Base-by-base conservation (phyloP, 2,113 vertebrate species). In the Aphyosemion australe region DNA sequence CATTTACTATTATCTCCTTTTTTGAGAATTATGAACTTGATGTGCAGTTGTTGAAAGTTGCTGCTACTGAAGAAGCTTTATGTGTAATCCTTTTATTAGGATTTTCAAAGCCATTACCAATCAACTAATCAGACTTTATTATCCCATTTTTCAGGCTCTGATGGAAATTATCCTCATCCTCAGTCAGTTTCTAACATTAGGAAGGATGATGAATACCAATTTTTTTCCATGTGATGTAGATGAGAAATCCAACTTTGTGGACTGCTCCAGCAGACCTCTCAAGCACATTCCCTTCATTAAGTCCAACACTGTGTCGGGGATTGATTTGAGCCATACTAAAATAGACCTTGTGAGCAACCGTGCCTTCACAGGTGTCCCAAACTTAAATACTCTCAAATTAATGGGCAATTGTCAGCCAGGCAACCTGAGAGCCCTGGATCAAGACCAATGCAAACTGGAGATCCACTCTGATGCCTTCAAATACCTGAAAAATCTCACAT, bases 201-300 rank as follows among this genome's bases (percentile, higher is more conserved):
- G 83, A 48, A 57, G 56, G 39, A 65, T 77, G 16, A 84, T 69
- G 43, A 86, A 90, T 77, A 79, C 78, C 13, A 54, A 18, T 1
- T 94, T 90, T 61, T 90, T 91, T 7, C 93, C 94, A 57, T 94
- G 93, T 84, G 89, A 94, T 34, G 75, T 80, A 42, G 62, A 79
- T 41, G 37, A 19, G 5, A 76, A 88, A 34, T 55, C 26, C 42
- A 87, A 80, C 26, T 1, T 5, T 15, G 86, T 94, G 3, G 80
- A 92, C 78, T 94, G 94, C 74, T 53, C 15, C 12, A n/a, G 49
- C 8, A 89, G 90, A 72, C 47, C 54, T 1, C 66, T 94, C 18
- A 74, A 12, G 0, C n/a, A 16, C 2, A 52, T 94, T 37, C 90
- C 91, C 1, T 8, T 4, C 7, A 86, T 94, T 54, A 62, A 18